phyloP scores from a whole-genome alignment of 2,888 invertebrate genomes.

The Plemyria rubiginata region DNA sequence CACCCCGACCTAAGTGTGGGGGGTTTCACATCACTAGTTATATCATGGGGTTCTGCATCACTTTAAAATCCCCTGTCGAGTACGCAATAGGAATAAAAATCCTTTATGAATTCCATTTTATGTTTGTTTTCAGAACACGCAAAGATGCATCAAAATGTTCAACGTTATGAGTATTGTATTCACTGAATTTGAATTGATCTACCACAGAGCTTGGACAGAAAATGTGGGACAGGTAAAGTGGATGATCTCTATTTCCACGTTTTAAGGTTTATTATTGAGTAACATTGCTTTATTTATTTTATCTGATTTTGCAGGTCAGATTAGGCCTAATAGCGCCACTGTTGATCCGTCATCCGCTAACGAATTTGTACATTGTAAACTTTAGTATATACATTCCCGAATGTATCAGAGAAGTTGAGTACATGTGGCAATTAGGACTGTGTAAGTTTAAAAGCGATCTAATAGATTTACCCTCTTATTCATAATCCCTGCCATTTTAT shows the following conservation, averaged over 20 bases:
- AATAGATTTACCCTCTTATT: too few relatives aligned
- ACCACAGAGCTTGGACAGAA: conserved; percentile 92
- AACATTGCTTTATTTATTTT: not conserved
- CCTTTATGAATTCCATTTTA: not conserved
- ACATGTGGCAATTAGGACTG: conserved; percentile 90
- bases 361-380: conserved; percentile 88
- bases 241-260: not conserved
- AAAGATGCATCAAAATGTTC: conserved; percentile 90
- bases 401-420: conserved; percentile 91
- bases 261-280: not conserved
- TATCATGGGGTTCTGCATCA: too few relatives aligned
- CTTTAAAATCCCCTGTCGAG: too few relatives aligned
- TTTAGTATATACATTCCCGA: conserved; percentile 90
- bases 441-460: conserved; percentile 63
- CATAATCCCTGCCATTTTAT: too few relatives aligned
- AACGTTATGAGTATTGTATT: conserved; percentile 92
- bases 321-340: conserved; percentile 89
- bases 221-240: conserved; percentile 89
- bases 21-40: too few relatives aligned
- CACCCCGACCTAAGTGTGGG: too few relatives aligned
- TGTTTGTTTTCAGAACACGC: conserved; percentile 85
- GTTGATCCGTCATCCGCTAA: conserved; percentile 87
- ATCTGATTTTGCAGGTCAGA: conserved; percentile 76
- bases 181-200: conserved; percentile 92
- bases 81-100: not conserved